Evolutionary conservation across 2,797 vertebrate species (phyloP), one percentile per base, ranked within the genome.

Genomic region (Streptopelia turtur): DNA sequence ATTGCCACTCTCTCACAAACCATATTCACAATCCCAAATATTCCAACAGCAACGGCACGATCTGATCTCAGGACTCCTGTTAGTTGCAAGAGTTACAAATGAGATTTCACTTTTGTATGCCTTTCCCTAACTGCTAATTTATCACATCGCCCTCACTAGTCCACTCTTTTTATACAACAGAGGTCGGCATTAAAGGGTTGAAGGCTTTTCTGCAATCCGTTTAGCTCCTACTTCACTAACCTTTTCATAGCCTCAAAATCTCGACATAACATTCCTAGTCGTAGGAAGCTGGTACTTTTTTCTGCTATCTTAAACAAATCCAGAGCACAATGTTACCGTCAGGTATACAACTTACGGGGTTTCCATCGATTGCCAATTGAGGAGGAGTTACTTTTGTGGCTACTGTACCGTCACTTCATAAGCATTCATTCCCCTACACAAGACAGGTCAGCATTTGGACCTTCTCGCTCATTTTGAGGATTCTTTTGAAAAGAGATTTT

Each of bases 371-470:
- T 75, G 87, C 90, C 91, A 94, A 82, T 55, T 63, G 90, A 87
- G 64, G 93, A 87, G 66, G 93, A 95, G 66, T 93, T 93, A 68
- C 82, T 77, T 94, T 61, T 72, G 81, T 27, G 66, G 93, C 71
- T 95, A 89, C 61, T 87, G 47, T 59, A 87, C 63, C 13, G 47
- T 83, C 93, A 82, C 87, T 81, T 95, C 90, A 71, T 90, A 95
- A 95, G 83, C 68, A 89, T 95, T 96, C 93, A 92, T 96, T 96
- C 92, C 65, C 79, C 41, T 63, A 95, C 0, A 20, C 60, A 65
- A 91, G 56, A 72, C 33, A 90, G 83, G 95, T 93, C 76, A 94
- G 93, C 76, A 80, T 71, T 78, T 90, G 79, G 92, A 93, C 88
- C 60, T 78, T 90, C 80, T 77, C 4, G 0, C 71, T 95, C 70